phyloP scores from a whole-genome alignment of 2,888 invertebrate species.

The Nysson spinosus region DNA sequence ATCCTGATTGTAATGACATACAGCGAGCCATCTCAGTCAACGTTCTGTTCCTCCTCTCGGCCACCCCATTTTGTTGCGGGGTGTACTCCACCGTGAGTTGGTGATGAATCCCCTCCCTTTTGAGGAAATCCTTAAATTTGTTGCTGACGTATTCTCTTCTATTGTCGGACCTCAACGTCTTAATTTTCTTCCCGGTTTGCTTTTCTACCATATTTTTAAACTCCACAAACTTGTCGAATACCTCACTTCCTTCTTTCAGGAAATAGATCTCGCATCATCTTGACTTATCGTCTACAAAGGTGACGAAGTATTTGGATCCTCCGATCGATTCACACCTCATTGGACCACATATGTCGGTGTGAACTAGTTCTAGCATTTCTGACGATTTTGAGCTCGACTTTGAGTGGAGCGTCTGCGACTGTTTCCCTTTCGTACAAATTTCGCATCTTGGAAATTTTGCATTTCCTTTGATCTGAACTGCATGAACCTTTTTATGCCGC shows the following conservation, averaged over 20 bases:
- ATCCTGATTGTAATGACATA: conserved; percentile 17
- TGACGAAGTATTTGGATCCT: conserved; percentile 39
- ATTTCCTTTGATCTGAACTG: too few relatives aligned
- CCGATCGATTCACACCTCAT: conserved; percentile 1
- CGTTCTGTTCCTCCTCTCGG: conserved; percentile 60
- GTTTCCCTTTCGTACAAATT: too few relatives aligned
- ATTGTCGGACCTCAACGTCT: too few relatives aligned
- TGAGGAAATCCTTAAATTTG: conserved; percentile 37
- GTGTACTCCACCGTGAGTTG: conserved; percentile 55
- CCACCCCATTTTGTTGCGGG: conserved; percentile 66
- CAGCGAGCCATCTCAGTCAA: conserved; percentile 51
- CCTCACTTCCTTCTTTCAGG: too few relatives aligned
- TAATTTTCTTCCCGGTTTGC: too few relatives aligned
- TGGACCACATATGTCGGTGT: not conserved
- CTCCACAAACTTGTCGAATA: too few relatives aligned
- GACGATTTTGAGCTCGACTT: too few relatives aligned
- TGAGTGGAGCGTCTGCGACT: too few relatives aligned
- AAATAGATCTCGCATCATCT: too few relatives aligned
- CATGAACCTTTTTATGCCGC: not conserved
- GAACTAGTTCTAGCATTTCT: not conserved
- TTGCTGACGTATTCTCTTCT: not conserved
- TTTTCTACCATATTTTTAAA: too few relatives aligned
- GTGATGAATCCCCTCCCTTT: conserved; percentile 55
- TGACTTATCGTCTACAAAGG: conserved; percentile 47
- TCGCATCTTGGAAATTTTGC: too few relatives aligned